A percentile compares a stretch with the other conserved stretches of the same genome.
These are phyloP conservation scores for Junonia oenone DNA, from an alignment of 2,888 invertebrate species.

Conservation along the genomic window DNA sequence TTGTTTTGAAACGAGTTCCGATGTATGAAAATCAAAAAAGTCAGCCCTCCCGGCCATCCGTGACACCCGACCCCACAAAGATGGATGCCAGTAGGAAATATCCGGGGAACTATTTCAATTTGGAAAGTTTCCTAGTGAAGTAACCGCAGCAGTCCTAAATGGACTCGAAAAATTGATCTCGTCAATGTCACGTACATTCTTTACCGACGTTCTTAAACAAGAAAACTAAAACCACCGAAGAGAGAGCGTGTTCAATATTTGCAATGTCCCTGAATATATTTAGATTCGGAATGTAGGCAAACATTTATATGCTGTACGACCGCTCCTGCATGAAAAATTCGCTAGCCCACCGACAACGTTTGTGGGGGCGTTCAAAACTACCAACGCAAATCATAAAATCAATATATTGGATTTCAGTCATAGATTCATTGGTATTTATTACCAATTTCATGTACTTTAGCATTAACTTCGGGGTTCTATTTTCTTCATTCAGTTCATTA, in stretches of 20 bases:
- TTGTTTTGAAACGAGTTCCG: slow-evolving; percentile 53
- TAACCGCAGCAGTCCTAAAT: slow-evolving; percentile 56
- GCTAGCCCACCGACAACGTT: slow-evolving; percentile 35
- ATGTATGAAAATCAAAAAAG: slow-evolving; percentile 53
- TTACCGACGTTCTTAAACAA: slow-evolving; percentile 10
- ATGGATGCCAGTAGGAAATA: slow-evolving; percentile 65
- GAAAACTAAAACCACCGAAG: slow-evolving; percentile 12
- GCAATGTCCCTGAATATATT: slow-evolving; percentile 7
- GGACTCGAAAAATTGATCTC: slow-evolving; percentile 47
- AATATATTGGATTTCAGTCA: background rate
- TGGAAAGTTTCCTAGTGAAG: slow-evolving; percentile 63
- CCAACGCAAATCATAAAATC: slow-evolving; percentile 40
- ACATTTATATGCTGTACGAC: slow-evolving; percentile 23
- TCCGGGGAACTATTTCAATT: slow-evolving; percentile 73
- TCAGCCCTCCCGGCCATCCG: slow-evolving; percentile 37
- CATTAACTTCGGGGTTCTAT: no score
- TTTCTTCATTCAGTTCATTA: no score
- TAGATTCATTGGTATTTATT: background rate
- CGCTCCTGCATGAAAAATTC: slow-evolving; percentile 44
- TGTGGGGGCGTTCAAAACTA: slow-evolving; percentile 36
- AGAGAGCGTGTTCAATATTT: slow-evolving; percentile 8
- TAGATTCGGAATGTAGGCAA: slow-evolving; percentile 3
- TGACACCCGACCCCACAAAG: slow-evolving; percentile 53
- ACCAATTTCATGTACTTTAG: no score
- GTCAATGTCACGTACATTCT: slow-evolving; percentile 21